Evolutionary conservation across 2,797 vertebrate genomes (phyloP).

Genomic region (Apogon hyalosoma): DNA sequence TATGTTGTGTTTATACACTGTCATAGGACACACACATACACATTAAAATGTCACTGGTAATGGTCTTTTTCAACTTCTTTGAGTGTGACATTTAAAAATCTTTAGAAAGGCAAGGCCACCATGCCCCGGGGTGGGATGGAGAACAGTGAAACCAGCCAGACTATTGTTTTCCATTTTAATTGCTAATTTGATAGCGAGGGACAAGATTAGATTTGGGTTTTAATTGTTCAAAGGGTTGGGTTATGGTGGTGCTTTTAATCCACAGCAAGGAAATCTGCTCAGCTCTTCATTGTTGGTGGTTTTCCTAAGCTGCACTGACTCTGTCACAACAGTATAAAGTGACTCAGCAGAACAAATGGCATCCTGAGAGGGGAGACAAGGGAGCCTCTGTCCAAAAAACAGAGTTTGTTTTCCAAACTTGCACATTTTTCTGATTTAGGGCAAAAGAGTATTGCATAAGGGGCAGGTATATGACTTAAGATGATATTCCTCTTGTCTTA

Average conservation of each 20-base stretch:
- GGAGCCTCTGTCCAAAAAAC: constrained; percentile 5
- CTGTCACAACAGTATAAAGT: constrained; percentile 31
- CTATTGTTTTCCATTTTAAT: constrained; percentile 77
- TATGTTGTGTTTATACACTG: constrained; percentile 46
- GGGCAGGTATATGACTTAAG: neutral
- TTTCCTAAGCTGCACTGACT: constrained; percentile 50
- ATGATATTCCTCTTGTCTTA: constrained; percentile 10
- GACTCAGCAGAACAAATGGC: constrained; percentile 56
- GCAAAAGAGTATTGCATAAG: constrained; percentile 12
- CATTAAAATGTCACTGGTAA: constrained; percentile 85
- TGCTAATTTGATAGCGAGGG: constrained; percentile 74
- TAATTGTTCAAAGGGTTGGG: constrained; percentile 55
- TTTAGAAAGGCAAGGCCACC: constrained; percentile 67
- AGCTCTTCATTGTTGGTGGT: constrained; percentile 40
- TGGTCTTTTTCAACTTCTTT: constrained; percentile 79
- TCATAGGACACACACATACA: constrained; percentile 50
- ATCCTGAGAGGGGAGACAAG: constrained; percentile 18
- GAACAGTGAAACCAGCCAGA: constrained; percentile 57
- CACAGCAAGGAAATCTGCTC: constrained; percentile 39
- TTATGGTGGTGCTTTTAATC: constrained; percentile 26
- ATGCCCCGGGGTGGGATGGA: constrained; percentile 61
- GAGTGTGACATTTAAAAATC: constrained; percentile 85
- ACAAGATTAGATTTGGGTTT: constrained; percentile 73
- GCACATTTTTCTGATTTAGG: constrained; percentile 17
- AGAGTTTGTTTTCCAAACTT: constrained; percentile 15